Percentiles rank a stretch among this genome's conserved stretches.
phyloP scores from a whole-genome alignment of 2,113 vertebrate genomes.

The Chlorodrepanis virens region DNA sequence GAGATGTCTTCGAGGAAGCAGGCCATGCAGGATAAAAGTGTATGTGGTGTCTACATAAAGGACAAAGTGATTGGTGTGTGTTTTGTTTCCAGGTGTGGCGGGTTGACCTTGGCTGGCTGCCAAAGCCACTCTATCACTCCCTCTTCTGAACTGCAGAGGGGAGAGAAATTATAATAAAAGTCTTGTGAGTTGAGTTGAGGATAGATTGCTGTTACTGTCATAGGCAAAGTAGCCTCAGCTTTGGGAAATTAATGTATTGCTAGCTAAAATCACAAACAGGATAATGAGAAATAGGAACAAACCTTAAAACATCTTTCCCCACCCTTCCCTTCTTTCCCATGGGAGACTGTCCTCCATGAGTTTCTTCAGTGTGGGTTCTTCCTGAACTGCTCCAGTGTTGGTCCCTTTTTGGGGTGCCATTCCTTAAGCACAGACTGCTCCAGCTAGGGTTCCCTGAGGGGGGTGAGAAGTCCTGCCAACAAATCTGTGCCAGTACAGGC shows the following conservation, averaged over 20 bases:
- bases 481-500: neutral
- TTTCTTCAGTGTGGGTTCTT: neutral
- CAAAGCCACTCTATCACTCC: neutral
- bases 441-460: rapidly evolving
- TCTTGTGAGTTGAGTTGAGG: neutral
- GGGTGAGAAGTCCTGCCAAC: neutral
- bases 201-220: neutral
- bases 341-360: neutral
- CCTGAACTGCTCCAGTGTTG: neutral
- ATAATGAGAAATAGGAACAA: neutral
- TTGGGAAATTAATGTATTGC: neutral
- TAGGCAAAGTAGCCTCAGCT: neutral
- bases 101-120: neutral
- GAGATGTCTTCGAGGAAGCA: neutral
- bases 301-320: neutral
- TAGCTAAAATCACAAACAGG: neutral
- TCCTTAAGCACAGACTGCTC: neutral
- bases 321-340: neutral
- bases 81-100: neutral
- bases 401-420: neutral
- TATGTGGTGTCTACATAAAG: neutral
- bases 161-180: neutral
- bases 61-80: rapidly evolving
- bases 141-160: neutral
- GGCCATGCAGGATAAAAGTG: rapidly evolving